Conservation (phyloP, 2,888 invertebrate genomes). For the Nasonovia ribisnigri region DNA sequence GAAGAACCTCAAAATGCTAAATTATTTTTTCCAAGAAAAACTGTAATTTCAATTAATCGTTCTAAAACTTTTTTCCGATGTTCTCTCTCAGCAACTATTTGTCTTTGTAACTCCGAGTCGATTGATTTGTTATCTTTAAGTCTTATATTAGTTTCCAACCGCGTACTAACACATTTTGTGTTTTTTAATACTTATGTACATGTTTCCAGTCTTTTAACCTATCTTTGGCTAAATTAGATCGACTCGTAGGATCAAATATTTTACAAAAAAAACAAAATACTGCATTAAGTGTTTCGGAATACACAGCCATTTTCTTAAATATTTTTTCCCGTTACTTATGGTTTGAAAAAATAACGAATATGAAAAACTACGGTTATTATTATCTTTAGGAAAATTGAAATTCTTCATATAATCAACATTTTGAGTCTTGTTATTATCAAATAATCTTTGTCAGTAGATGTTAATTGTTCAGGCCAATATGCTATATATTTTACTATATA, state of each 20-base stretch:
- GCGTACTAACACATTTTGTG: background rate
- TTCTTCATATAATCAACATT: background rate
- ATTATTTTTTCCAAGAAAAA: constrained; percentile 19
- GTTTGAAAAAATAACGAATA: background rate
- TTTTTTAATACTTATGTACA: background rate
- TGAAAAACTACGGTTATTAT: background rate
- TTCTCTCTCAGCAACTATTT: constrained; percentile 13
- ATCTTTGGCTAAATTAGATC: constrained; percentile 17
- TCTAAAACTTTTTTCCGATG: constrained; percentile 19
- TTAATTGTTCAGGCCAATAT: background rate
- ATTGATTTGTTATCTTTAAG: background rate
- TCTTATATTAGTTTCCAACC: background rate
- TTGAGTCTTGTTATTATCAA: too few relatives aligned
- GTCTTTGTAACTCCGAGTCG: background rate
- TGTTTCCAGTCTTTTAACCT: constrained; percentile 21
- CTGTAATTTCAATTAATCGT: constrained; percentile 28
- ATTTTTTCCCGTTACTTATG: background rate
- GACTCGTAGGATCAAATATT: background rate
- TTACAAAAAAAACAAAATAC: constrained; percentile 3
- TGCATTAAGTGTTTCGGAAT: background rate
- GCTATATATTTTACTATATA: too few relatives aligned
- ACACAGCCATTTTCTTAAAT: background rate
- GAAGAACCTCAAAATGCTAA: constrained; percentile 26
- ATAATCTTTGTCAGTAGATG: too few relatives aligned
- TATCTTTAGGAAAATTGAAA: background rate